Evolutionary conservation across 2,888 invertebrate species (phyloP).

Genomic region (Eristalinus sepulchralis): DNA sequence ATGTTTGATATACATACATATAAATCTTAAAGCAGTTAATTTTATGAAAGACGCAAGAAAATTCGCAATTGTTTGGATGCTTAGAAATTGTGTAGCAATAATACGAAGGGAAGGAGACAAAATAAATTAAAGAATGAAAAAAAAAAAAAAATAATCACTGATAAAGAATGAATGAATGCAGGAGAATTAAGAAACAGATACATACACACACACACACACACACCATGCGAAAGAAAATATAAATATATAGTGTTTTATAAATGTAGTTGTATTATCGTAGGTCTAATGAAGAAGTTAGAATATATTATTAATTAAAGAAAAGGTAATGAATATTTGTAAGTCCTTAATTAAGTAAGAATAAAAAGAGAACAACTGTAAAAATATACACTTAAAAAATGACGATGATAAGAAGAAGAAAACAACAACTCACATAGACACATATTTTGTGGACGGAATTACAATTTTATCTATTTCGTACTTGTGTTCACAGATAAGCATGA

Average conservation of each 20-base stretch:
- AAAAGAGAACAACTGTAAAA: conserved; percentile 61
- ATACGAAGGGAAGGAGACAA: conserved; percentile 27
- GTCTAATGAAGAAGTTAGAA: conserved; percentile 67
- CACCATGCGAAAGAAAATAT: conserved; percentile 58
- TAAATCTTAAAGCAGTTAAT: conserved; percentile 28
- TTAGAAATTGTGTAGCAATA: conserved; percentile 65
- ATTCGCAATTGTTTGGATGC: conserved; percentile 40
- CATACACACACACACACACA: conserved; percentile 36
- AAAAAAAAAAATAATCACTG: conserved; percentile 1
- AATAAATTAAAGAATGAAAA: conserved; percentile 11
- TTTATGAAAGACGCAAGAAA: conserved; percentile 13
- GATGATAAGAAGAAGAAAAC: conserved; percentile 48
- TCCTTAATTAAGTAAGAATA: conserved; percentile 60
- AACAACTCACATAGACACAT: conserved; percentile 55
- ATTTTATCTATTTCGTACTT: conserved; percentile 66
- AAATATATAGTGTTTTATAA: conserved; percentile 71
- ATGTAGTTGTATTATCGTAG: conserved; percentile 72
- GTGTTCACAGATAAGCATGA: conserved; percentile 64
- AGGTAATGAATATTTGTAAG: conserved; percentile 62
- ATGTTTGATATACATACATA: conserved; percentile 53
- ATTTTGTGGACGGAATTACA: conserved; percentile 62
- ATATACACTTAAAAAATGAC: conserved; percentile 78
- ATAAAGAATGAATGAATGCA: background rate
- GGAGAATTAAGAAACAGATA: conserved; percentile 5
- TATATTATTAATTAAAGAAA: conserved; percentile 54